Conservation (phyloP, 2,888 invertebrate genomes). For the Crematogaster levior region DNA sequence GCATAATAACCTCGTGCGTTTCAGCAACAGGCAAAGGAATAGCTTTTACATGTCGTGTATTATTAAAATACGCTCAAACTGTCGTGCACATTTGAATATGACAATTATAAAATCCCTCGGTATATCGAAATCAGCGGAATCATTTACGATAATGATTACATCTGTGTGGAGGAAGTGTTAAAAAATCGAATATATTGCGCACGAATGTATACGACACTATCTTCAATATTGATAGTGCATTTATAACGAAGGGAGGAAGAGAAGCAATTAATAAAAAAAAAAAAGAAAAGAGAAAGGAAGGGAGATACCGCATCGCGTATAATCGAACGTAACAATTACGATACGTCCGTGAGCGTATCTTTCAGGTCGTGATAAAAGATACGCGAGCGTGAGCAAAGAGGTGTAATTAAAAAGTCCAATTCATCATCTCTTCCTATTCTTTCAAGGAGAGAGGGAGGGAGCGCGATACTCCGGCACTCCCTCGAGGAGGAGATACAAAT, state of each 20-base stretch:
- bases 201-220: not conserved
- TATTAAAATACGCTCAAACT: not conserved
- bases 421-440: constrained; percentile 2
- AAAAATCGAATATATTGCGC: not conserved
- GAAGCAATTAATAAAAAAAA: not conserved
- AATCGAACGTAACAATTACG: constrained; percentile 20
- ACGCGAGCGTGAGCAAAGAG: not conserved
- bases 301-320: not conserved
- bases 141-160: constrained; percentile 13
- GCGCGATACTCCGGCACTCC: not conserved
- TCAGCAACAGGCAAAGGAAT: not conserved
- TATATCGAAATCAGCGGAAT: not conserved
- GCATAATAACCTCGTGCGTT: not conserved
- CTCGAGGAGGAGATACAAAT: not conserved
- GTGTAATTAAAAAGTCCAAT: constrained; percentile 35
- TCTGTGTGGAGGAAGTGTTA: not conserved
- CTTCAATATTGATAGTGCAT: not conserved
- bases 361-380: not conserved
- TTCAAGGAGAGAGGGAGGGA: not conserved
- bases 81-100: not conserved
- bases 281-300: not conserved
- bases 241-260: not conserved
- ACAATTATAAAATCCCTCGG: not conserved
- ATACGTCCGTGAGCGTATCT: not conserved
- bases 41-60: constrained; percentile 1